Conservation (phyloP, 1,140 invertebrate genomes). For the Diorhabda carinulata region DNA sequence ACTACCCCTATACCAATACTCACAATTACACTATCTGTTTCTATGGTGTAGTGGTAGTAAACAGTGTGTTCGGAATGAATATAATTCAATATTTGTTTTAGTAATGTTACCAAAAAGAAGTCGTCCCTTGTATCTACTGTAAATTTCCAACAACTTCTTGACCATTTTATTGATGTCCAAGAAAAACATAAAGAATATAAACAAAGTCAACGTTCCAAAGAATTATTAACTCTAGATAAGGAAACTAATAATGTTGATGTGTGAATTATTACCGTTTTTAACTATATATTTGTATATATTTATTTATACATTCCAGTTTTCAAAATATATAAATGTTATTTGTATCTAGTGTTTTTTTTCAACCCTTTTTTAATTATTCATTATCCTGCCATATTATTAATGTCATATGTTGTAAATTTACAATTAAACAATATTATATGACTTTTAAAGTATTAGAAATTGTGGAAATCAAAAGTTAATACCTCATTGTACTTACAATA, state of each 20-base stretch:
- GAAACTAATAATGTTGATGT: slow-evolving; percentile 13
- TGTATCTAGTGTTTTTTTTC: not conserved
- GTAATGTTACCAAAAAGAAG: slow-evolving; percentile 13
- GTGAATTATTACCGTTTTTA: slow-evolving; percentile 5
- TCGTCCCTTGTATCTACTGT: slow-evolving; percentile 41
- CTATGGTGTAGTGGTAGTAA: too few relatives aligned
- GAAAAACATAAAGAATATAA: slow-evolving; percentile 60
- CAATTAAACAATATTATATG: too few relatives aligned
- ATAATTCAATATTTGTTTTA: not conserved
- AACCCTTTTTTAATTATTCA: not conserved
- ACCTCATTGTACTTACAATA: too few relatives aligned
- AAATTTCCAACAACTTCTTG: slow-evolving; percentile 59
- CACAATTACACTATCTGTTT: too few relatives aligned
- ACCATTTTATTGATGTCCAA: slow-evolving; percentile 63
- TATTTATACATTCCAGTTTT: not conserved
- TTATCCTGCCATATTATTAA: too few relatives aligned
- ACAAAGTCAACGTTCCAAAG: slow-evolving; percentile 37
- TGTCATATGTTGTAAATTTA: too few relatives aligned
- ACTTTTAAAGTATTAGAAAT: too few relatives aligned
- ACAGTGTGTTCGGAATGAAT: too few relatives aligned
- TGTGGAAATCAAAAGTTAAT: too few relatives aligned
- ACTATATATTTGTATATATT: not conserved
- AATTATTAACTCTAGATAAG: slow-evolving; percentile 27
- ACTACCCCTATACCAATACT: too few relatives aligned
- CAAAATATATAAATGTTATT: slow-evolving; percentile 11